A percentile compares a stretch with the other conserved stretches of the same genome.
phyloP scores from a whole-genome alignment of 2,797 vertebrate species.

The Molossus alvarezi region DNA sequence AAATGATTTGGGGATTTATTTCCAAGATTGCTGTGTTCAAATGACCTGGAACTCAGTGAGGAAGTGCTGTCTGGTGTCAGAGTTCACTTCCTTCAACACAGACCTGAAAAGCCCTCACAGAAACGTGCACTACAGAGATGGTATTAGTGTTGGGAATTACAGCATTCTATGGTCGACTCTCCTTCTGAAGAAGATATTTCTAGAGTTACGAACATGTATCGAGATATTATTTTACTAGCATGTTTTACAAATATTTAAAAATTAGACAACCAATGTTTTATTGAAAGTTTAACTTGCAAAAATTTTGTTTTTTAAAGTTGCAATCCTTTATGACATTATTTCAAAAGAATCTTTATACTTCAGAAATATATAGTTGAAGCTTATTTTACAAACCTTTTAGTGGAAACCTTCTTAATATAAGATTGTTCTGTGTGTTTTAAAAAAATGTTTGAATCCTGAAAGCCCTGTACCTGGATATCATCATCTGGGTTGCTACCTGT shows the following conservation, averaged over 20 bases:
- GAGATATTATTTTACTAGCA: not conserved
- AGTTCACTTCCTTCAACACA: not conserved
- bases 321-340: slow-evolving; percentile 3
- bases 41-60: not conserved
- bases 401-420: slow-evolving; percentile 6
- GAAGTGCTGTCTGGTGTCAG: slow-evolving; percentile 4
- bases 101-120: not conserved
- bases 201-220: not conserved
- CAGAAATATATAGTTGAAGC: not conserved
- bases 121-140: not conserved
- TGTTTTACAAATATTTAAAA: slow-evolving; percentile 31
- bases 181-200: not conserved
- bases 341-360: slow-evolving; percentile 24
- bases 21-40: not conserved
- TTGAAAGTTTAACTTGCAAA: not conserved
- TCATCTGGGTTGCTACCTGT: not conserved
- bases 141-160: not conserved
- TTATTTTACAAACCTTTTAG: slow-evolving; percentile 8
- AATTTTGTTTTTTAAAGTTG: not conserved
- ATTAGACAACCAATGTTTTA: not conserved
- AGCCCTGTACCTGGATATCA: not conserved
- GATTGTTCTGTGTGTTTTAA: not conserved
- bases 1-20: not conserved
- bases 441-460: not conserved
- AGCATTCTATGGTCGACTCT: not conserved